These are phyloP conservation scores for Pseudorasbora parva DNA, from an alignment of 2,113 vertebrate species.

Conservation along the genomic window DNA sequence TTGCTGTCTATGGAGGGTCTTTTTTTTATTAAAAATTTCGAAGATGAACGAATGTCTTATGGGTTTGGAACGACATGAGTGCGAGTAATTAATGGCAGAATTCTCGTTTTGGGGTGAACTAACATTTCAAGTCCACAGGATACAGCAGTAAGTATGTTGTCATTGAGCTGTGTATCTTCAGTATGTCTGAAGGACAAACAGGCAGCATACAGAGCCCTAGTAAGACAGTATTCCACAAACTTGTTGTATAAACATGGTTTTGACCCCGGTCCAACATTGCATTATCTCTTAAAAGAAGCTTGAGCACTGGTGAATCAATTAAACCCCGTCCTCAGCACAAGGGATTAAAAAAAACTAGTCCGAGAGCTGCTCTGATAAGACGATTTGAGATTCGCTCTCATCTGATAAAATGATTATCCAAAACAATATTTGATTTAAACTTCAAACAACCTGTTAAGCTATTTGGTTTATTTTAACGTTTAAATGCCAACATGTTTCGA, in stretches of 20 bases:
- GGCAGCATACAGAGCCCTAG: constrained; percentile 41
- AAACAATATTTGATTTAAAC: constrained; percentile 71
- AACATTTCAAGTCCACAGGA: not conserved
- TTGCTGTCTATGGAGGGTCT: no score
- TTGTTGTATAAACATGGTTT: constrained; percentile 16
- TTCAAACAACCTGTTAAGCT: constrained; percentile 71
- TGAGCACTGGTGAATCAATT: constrained; percentile 75
- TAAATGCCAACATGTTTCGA: constrained; percentile 74
- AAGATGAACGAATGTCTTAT: no score
- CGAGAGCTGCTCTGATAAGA: constrained; percentile 77
- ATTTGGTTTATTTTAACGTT: constrained; percentile 70
- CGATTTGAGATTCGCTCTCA: constrained; percentile 76
- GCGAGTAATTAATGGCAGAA: no score
- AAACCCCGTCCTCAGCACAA: constrained; percentile 74
- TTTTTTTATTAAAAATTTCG: no score
- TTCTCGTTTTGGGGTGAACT: no score
- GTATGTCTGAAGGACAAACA: constrained; percentile 62
- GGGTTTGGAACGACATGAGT: no score
- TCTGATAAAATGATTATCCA: constrained; percentile 83
- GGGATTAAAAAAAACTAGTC: constrained; percentile 77
- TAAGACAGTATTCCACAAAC: not conserved
- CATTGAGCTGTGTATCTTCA: not conserved
- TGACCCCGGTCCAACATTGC: constrained; percentile 70
- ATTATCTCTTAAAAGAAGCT: constrained; percentile 76
- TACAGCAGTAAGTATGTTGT: constrained; percentile 4